These are phyloP conservation scores for Chaetodon trifasciatus DNA, from an alignment of 2,797 vertebrate genomes.

Conservation along the genomic window DNA sequence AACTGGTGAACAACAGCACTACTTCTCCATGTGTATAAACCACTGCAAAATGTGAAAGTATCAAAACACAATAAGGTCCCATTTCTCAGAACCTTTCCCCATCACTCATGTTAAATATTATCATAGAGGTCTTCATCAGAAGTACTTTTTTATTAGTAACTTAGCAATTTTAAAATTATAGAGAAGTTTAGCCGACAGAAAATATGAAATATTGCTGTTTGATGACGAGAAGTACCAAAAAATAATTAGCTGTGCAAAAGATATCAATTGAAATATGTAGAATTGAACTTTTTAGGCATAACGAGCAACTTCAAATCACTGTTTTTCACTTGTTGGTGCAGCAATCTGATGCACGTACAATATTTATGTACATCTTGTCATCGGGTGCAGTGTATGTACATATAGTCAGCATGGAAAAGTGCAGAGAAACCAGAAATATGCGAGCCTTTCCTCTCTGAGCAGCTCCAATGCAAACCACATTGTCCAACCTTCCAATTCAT, in stretches of 20 bases:
- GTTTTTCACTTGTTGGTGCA: not conserved
- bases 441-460: not conserved
- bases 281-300: not conserved
- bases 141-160: not conserved
- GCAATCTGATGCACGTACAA: not conserved
- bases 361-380: not conserved
- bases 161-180: not conserved
- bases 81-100: constrained; percentile 1
- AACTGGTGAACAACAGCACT: constrained; percentile 64
- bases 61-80: constrained; percentile 2
- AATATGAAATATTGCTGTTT: not conserved
- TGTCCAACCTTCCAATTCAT: not conserved
- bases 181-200: not conserved
- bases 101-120: not conserved
- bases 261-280: not conserved
- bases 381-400: not conserved
- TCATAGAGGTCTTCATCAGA: constrained; percentile 4
- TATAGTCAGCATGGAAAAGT: not conserved
- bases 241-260: not conserved
- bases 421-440: not conserved
- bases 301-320: not conserved
- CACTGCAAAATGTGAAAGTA: constrained; percentile 25
- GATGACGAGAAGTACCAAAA: not conserved
- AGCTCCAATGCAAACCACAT: not conserved
- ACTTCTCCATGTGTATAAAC: constrained; percentile 48